Conservation (phyloP, 2,888 invertebrate genomes). For the Caenorhabditis sp. region DNA sequence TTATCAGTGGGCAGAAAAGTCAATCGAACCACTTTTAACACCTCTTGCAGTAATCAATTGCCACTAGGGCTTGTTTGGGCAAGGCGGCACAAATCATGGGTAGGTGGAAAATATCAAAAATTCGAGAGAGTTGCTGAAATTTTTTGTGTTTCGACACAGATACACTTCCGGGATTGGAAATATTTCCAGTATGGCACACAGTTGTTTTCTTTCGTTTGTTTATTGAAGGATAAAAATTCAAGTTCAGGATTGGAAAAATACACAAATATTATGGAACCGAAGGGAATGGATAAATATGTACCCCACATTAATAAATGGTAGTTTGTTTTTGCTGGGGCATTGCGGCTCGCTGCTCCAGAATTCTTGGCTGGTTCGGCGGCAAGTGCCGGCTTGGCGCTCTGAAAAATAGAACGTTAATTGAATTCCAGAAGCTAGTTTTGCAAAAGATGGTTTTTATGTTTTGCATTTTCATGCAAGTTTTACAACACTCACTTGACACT, state of each 20-base stretch:
- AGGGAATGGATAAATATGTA: conserved; percentile 9
- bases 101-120: too few relatives aligned
- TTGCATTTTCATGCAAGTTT: not conserved
- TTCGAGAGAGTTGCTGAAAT: too few relatives aligned
- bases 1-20: conserved; percentile 35
- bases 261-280: conserved; percentile 19
- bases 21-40: conserved; percentile 56
- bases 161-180: too few relatives aligned
- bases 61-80: not conserved
- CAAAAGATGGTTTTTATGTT: conserved; percentile 39
- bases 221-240: not conserved
- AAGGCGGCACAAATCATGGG: conserved; percentile 49
- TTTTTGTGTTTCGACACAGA: too few relatives aligned
- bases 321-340: conserved; percentile 37
- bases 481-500: conserved; percentile 32
- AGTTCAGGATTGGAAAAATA: not conserved
- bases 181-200: too few relatives aligned
- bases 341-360: conserved; percentile 54
- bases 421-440: conserved; percentile 1
- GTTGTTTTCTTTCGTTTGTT: not conserved
- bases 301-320: conserved; percentile 53
- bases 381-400: conserved; percentile 61
- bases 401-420: conserved; percentile 40
- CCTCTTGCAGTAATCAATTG: conserved; percentile 35
- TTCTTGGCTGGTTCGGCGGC: conserved; percentile 63